Evolutionary conservation across 2,113 vertebrate species (phyloP), one percentile per base, ranked within the genome.

Genomic region (Indri indri): DNA sequence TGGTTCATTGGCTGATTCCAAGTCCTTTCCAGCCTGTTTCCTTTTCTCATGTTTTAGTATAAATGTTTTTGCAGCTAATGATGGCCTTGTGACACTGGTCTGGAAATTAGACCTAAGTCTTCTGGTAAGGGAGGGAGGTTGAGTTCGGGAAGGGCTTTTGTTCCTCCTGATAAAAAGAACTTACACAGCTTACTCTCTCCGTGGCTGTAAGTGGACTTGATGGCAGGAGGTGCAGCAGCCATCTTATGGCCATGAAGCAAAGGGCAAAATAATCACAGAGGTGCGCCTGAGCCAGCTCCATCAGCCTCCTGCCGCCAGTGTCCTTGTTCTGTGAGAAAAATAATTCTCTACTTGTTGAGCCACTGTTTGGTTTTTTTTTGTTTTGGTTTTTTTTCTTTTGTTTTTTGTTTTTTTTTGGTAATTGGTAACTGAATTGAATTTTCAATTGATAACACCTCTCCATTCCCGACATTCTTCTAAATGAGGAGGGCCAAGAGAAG

Each of bases 341-440:
- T 13, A 30, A 47, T 88, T 68, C 9, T 57, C 11, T 13, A 27
- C 22, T 34, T n/a, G 54, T 27, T 61, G 23, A 18, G 14, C 30
- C 6, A 45, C 40, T 25, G 0, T n/a, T 37, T 18, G 9, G 14
- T 8, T 30, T 32, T 23, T 13, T n/a, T n/a, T n/a, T n/a, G n/a
- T n/a, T n/a, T n/a, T n/a, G n/a, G n/a, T n/a, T n/a, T n/a, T n/a
- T n/a, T n/a, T n/a, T n/a, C n/a, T n/a, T n/a, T n/a, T n/a, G n/a
- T n/a, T n/a, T n/a, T n/a, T n/a, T n/a, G n/a, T n/a, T n/a, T n/a
- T n/a, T 66, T 68, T 25, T 50, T 37, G 42, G 30, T 61, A 47
- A 34, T 16, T 40, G 18, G 27, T 4, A 8, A 7, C 14, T 32
- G 59, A 74, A 23, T 23, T 63, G 32, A 89, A 90, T 54, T 89